phyloP scores from a whole-genome alignment of 2,113 vertebrate genomes.

The Larimichthys crocea region DNA sequence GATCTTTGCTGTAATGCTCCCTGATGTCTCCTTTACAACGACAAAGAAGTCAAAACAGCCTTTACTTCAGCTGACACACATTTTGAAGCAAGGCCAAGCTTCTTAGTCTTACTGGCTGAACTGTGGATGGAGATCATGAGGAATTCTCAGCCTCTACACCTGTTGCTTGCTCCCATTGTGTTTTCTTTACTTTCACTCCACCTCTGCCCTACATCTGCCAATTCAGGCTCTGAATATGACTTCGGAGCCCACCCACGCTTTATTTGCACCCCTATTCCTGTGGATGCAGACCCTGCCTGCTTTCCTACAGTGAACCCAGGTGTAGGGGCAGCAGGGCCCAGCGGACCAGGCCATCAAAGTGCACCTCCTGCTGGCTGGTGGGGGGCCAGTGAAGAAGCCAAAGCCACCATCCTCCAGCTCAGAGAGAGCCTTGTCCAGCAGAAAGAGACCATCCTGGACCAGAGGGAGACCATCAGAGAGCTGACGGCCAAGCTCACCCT shows the following conservation, averaged over 20 bases:
- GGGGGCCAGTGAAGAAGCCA: slow-evolving; percentile 86
- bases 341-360: slow-evolving; percentile 66
- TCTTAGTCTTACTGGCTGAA: slow-evolving; percentile 24
- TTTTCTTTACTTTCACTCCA: slow-evolving; percentile 47
- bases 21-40: slow-evolving; percentile 43
- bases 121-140: slow-evolving; percentile 60
- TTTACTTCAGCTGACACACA: slow-evolving; percentile 11
- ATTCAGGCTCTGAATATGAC: slow-evolving; percentile 65
- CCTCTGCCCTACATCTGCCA: slow-evolving; percentile 36
- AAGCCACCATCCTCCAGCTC: slow-evolving; percentile 85
- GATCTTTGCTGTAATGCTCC: slow-evolving; percentile 5
- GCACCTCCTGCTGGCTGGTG: slow-evolving; percentile 76
- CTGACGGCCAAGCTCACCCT: slow-evolving; percentile 86
- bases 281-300: slow-evolving; percentile 84
- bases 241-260: slow-evolving; percentile 81
- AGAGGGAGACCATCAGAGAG: slow-evolving; percentile 87
- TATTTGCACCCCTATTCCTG: slow-evolving; percentile 85
- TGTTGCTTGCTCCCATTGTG: not conserved
- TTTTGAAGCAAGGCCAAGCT: slow-evolving; percentile 47
- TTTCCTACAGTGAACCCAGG: slow-evolving; percentile 67
- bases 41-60: slow-evolving; percentile 21
- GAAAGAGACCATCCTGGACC: slow-evolving; percentile 88
- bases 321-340: slow-evolving; percentile 49
- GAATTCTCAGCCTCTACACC: slow-evolving; percentile 27
- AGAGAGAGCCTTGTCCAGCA: slow-evolving; percentile 87